A percentile compares a stretch with the other conserved stretches of the same genome.
Evolutionary conservation across 2,113 vertebrate genomes (phyloP).

Genomic region (Gobiocypris rarus): DNA sequence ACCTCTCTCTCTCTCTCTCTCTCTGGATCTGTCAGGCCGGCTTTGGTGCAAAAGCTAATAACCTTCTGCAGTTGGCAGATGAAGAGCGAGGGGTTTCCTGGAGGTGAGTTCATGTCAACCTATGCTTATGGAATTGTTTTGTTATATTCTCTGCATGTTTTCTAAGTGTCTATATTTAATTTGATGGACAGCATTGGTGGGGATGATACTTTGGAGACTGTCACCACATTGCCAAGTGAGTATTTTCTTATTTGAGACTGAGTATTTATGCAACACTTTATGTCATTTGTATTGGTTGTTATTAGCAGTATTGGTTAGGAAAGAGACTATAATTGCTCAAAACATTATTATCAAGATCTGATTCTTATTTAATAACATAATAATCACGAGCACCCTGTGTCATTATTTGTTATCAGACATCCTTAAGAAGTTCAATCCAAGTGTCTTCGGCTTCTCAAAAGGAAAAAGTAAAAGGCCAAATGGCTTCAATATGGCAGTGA

Average conservation of each 20-base stretch:
- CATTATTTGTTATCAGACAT: slow-evolving; percentile 79
- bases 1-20: background rate
- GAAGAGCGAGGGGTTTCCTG: slow-evolving; percentile 88
- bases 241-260: too few species aligned
- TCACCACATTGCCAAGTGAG: slow-evolving; percentile 92
- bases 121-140: background rate
- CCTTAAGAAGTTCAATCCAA: slow-evolving; percentile 87
- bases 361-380: background rate
- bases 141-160: background rate
- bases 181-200: slow-evolving; percentile 84
- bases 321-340: background rate
- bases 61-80: slow-evolving; percentile 59
- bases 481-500: slow-evolving; percentile 83
- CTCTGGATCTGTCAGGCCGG: slow-evolving; percentile 73
- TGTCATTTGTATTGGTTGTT: background rate
- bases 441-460: slow-evolving; percentile 82
- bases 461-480: slow-evolving; percentile 66
- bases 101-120: slow-evolving; percentile 79
- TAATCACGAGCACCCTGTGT: background rate
- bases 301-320: background rate
- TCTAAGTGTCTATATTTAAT: slow-evolving; percentile 51
- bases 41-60: slow-evolving; percentile 78
- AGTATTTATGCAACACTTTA: background rate
- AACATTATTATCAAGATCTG: slow-evolving; percentile 5
- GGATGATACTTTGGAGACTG: slow-evolving; percentile 80